Percentiles rank a stretch among this genome's conserved stretches.
Evolutionary conservation across 1,140 invertebrate genomes (phyloP).

Genomic region (Drosophila subpulchrella): DNA sequence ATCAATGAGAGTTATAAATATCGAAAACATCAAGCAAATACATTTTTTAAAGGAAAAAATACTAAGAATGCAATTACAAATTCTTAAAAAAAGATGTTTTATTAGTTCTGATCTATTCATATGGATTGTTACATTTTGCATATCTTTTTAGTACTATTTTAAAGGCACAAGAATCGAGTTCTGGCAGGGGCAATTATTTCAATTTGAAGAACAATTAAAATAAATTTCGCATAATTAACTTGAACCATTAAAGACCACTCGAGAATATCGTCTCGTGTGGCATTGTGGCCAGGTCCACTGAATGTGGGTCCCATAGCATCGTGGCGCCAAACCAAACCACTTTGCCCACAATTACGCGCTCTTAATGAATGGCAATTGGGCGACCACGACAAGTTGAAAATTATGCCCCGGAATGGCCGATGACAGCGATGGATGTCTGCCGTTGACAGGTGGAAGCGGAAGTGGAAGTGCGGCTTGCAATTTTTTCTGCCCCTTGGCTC

Average conservation of each 20-base stretch:
- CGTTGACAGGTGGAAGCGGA: constrained; percentile 61
- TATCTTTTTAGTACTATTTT: too few relatives aligned
- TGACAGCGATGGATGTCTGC: constrained; percentile 34
- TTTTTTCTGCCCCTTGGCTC: background rate
- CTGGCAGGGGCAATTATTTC: too few relatives aligned
- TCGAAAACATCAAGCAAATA: too few relatives aligned
- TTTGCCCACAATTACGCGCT: constrained; percentile 73
- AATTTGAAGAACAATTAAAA: constrained; percentile 9
- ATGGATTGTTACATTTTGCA: too few relatives aligned
- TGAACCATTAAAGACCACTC: constrained; percentile 16
- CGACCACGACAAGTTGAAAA: constrained; percentile 79
- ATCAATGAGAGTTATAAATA: too few relatives aligned
- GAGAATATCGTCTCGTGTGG: constrained; percentile 7
- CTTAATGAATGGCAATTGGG: constrained; percentile 76
- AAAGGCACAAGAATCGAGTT: too few relatives aligned
- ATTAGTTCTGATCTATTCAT: too few relatives aligned
- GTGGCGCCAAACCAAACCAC: constrained; percentile 65
- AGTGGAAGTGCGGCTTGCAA: constrained; percentile 3
- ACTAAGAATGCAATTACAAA: too few relatives aligned
- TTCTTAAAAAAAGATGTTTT: too few relatives aligned
- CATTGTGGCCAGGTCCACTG: constrained; percentile 7
- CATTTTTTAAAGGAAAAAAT: too few relatives aligned
- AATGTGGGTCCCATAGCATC: constrained; percentile 32
- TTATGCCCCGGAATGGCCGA: constrained; percentile 64
- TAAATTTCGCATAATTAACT: constrained; percentile 1